Evolutionary conservation across 2,113 vertebrate genomes (phyloP).

Genomic region (Sula dactylatra): DNA sequence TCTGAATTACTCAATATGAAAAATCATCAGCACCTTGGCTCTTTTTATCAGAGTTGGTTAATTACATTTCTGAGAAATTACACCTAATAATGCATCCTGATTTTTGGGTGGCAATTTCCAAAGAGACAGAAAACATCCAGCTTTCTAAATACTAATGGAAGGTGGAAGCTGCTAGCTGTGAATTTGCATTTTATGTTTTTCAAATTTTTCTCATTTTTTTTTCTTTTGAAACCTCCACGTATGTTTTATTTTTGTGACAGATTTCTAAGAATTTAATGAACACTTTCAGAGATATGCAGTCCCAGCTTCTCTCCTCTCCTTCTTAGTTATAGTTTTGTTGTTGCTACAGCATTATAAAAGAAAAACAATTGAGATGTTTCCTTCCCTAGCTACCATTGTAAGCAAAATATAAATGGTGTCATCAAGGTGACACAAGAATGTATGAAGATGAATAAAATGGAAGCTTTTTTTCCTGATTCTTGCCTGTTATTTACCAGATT

Average conservation of each 20-base stretch:
- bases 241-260: neutral
- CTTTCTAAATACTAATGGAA: neutral
- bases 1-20: neutral
- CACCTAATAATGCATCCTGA: neutral
- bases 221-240: neutral
- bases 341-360: neutral
- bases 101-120: neutral
- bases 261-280: neutral
- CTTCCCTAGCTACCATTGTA: neutral
- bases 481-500: neutral
- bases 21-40: neutral
- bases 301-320: neutral
- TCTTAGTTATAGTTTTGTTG: neutral
- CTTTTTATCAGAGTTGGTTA: neutral
- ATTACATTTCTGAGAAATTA: neutral
- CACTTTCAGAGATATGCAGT: neutral
- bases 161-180: neutral
- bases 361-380: neutral
- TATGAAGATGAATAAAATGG: neutral
- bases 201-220: neutral
- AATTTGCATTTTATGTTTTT: neutral
- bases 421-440: neutral
- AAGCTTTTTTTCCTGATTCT: neutral
- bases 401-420: neutral
- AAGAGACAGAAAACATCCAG: neutral